These are phyloP conservation scores for Nesoenas mayeri DNA, from an alignment of 2,113 vertebrate genomes.

Conservation along the genomic window DNA sequence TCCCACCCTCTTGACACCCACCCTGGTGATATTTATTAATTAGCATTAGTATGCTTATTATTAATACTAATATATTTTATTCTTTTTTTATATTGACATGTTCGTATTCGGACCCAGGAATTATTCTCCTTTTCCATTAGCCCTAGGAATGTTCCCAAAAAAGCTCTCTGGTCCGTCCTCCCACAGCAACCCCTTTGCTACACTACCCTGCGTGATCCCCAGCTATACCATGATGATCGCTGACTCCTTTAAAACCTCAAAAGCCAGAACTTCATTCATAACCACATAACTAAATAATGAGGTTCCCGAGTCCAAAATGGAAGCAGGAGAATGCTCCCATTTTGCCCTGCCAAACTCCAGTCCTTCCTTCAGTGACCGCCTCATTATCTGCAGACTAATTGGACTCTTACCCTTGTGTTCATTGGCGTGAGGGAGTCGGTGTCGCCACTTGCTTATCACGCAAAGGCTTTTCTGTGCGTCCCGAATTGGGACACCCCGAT, in stretches of 20 bases:
- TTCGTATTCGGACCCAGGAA: not conserved
- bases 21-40: too few species aligned
- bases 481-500: not conserved
- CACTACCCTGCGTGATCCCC: not conserved
- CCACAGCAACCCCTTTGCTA: not conserved
- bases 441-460: not conserved
- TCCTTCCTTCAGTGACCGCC: not conserved
- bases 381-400: constrained; percentile 50
- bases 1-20: too few species aligned
- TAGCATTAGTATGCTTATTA: too few species aligned
- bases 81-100: not conserved
- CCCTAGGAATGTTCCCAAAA: not conserved
- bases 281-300: constrained; percentile 19
- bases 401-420: not conserved
- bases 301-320: not conserved
- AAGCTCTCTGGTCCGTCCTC: accelerated
- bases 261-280: not conserved
- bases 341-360: constrained; percentile 40
- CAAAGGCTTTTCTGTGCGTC: not conserved
- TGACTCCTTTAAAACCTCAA: not conserved
- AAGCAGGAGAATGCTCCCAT: constrained; percentile 4
- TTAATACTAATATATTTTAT: not conserved
- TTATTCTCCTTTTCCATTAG: not conserved
- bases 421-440: not conserved
- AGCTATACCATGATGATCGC: not conserved